Conservation (phyloP, 2,797 vertebrate genomes). For the Sebastolobus altivelis region DNA sequence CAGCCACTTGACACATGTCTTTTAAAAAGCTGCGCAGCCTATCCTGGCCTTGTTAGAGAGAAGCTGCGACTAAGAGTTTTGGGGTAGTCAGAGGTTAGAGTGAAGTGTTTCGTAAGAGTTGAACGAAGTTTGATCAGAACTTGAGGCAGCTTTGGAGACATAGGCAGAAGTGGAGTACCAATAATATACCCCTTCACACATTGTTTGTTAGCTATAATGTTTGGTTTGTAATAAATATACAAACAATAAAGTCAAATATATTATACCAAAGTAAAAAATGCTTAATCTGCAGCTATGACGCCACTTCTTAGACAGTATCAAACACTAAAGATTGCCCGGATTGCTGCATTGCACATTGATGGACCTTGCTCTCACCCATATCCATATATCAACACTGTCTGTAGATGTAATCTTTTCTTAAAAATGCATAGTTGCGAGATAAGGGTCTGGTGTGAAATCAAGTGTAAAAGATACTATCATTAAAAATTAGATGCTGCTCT, state of each 20-base stretch:
- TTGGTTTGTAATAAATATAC: neutral
- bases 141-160: constrained; percentile 5
- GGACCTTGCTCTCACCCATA: neutral
- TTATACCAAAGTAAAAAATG: neutral
- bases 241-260: neutral
- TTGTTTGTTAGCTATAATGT: neutral
- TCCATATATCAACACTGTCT: constrained; percentile 16
- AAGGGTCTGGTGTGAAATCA: constrained; percentile 46
- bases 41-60: constrained; percentile 26
- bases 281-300: constrained; percentile 15
- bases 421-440: constrained; percentile 58
- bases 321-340: constrained; percentile 16
- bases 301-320: neutral
- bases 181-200: neutral
- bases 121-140: constrained; percentile 9
- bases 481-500: constrained; percentile 59
- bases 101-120: constrained; percentile 17
- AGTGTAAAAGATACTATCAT: constrained; percentile 63
- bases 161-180: neutral
- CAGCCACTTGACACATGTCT: constrained; percentile 57
- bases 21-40: constrained; percentile 35
- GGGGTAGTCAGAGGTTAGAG: constrained; percentile 28
- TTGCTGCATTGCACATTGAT: constrained; percentile 29
- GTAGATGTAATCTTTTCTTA: constrained; percentile 43
- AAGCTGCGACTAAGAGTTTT: constrained; percentile 27